Conservation (phyloP, 2,113 vertebrate species). For the Podocnemis expansa region DNA sequence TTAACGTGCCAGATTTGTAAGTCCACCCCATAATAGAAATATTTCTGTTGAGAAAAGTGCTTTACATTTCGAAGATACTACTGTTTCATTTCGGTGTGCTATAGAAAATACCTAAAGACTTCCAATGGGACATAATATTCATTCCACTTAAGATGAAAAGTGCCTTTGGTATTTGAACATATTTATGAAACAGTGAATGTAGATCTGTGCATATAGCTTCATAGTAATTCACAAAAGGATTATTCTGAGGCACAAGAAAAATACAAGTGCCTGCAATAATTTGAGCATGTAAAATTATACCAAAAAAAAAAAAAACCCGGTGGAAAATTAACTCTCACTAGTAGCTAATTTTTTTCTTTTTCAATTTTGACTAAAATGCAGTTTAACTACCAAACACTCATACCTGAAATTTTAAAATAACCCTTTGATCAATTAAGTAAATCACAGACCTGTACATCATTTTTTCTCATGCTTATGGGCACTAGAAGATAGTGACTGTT, state of each 20-base stretch:
- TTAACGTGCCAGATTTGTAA: background rate
- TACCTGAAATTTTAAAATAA: background rate
- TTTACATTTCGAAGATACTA: slow-evolving; percentile 36
- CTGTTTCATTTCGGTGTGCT: background rate
- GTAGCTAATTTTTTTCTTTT: background rate
- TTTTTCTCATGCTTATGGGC: background rate
- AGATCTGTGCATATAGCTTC: slow-evolving; percentile 23
- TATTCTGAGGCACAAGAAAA: slow-evolving; percentile 42
- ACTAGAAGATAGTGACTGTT: background rate
- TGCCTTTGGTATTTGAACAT: slow-evolving; percentile 25
- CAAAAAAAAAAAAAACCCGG: slow-evolving; percentile 13
- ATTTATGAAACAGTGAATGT: slow-evolving; percentile 47
- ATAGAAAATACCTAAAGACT: slow-evolving; percentile 27
- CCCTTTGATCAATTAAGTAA: background rate
- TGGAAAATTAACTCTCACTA: slow-evolving; percentile 29
- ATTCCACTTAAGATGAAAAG: slow-evolving; percentile 59
- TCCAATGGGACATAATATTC: slow-evolving; percentile 50
- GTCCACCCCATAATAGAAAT: slow-evolving; percentile 17
- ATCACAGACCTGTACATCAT: background rate
- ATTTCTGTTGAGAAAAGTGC: background rate
- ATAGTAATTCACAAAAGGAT: slow-evolving; percentile 49
- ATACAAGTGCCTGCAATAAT: slow-evolving; percentile 48
- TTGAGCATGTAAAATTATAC: background rate
- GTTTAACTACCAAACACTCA: background rate
- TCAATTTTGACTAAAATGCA: slow-evolving; percentile 18